phyloP scores from a whole-genome alignment of 2,888 invertebrate species.

The Apotomis betuletana region DNA sequence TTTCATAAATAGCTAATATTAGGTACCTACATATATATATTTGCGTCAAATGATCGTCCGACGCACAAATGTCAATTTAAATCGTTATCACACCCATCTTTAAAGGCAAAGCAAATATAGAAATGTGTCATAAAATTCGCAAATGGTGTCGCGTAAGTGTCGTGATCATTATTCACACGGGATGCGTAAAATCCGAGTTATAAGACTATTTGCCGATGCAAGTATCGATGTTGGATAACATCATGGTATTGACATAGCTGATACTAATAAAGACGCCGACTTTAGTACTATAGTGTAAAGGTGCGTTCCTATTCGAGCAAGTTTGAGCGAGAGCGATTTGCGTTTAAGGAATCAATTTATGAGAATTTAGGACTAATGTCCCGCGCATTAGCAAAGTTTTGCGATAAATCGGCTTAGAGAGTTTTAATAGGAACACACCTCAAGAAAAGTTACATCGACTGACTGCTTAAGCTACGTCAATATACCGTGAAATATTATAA shows the following conservation, averaged over 20 bases:
- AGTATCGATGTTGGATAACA: conserved; percentile 51
- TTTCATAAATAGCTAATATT: too few species aligned
- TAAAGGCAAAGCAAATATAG: conserved; percentile 14
- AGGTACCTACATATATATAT: not conserved
- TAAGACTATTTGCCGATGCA: conserved; percentile 56
- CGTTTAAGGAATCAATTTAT: not conserved
- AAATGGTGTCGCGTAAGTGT: conserved; percentile 6
- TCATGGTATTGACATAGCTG: conserved; percentile 52
- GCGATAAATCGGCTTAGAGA: too few species aligned
- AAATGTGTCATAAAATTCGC: conserved; percentile 2
- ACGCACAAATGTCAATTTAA: not conserved
- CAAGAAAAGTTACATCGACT: not conserved
- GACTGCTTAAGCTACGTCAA: not conserved
- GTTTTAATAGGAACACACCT: too few species aligned
- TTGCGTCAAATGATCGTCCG: not conserved
- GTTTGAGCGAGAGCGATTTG: not conserved
- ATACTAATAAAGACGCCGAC: conserved; percentile 57
- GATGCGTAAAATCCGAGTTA: conserved; percentile 52
- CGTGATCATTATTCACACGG: conserved; percentile 31
- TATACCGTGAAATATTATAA: conserved; percentile 3
- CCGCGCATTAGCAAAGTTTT: too few species aligned
- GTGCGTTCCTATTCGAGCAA: not conserved
- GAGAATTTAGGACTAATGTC: not conserved
- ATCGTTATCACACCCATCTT: not conserved
- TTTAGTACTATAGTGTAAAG: conserved; percentile 29